These are phyloP conservation scores for Selenia dentaria DNA, from an alignment of 2,888 invertebrate species.

Conservation along the genomic window DNA sequence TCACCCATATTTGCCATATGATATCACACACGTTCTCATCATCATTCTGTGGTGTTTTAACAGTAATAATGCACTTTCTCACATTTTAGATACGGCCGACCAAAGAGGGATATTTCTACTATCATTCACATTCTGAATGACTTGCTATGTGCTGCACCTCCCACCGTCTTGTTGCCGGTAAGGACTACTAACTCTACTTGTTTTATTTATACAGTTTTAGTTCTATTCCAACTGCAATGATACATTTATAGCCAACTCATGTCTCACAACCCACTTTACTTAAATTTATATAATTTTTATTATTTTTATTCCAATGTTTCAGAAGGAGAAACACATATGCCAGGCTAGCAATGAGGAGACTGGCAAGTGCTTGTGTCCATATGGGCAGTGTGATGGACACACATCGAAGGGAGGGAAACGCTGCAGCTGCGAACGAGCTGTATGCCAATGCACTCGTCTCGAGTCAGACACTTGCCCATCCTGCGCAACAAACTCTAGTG, in stretches of 20 bases:
- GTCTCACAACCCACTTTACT: too few relatives aligned
- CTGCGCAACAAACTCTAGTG: constrained; percentile 46
- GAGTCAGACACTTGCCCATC: constrained; percentile 48
- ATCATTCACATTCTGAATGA: constrained; percentile 98
- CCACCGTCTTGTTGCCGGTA: constrained; percentile 81
- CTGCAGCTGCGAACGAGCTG: constrained; percentile 17
- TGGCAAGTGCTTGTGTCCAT: constrained; percentile 61
- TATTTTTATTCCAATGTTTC: constrained; percentile 32
- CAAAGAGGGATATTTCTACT: constrained; percentile 96
- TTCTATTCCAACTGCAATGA: too few relatives aligned
- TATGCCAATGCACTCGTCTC: constrained; percentile 51
- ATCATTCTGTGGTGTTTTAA: neutral
- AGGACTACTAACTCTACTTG: constrained; percentile 13
- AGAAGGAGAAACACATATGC: constrained; percentile 73
- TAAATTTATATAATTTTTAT: too few relatives aligned
- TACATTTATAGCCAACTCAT: too few relatives aligned
- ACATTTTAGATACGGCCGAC: constrained; percentile 89
- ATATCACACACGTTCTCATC: neutral
- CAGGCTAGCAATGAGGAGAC: constrained; percentile 37
- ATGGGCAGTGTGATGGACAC: constrained; percentile 71
- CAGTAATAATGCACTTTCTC: neutral
- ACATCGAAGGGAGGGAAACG: constrained; percentile 34
- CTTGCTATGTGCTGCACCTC: constrained; percentile 94
- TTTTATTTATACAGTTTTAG: too few relatives aligned
- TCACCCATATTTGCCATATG: too few relatives aligned